Base-by-base conservation (phyloP, 2,113 vertebrate genomes). In the Dinomys branickii region DNA sequence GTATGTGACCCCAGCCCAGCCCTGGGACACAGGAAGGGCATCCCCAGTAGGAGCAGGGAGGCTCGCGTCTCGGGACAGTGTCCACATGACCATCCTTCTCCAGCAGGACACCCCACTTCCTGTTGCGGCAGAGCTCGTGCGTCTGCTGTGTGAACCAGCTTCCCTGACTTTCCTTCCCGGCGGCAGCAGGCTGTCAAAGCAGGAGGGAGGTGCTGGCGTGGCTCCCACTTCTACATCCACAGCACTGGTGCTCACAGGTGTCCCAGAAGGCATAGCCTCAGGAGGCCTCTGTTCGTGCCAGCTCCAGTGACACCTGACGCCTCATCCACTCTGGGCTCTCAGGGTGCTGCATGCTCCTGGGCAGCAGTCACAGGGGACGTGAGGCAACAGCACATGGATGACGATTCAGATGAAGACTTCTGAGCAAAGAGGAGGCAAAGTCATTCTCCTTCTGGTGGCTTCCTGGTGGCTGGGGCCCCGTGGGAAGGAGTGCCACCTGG, bases 321-420 rank as follows among this genome's bases (percentile, higher is more conserved):
- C 26, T 19, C 9, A 0, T 5, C 7, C 9, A 24, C 7, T 19
- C 50, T 4, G 6, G 59, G 1, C 7, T 12, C 38, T 22, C 2
- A 1, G 26, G 56, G 16, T 17, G 35, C 69, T 11, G 3, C 8
- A 0, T 0, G 7, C 33, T 50, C 47, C 52, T 44, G 41, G 71
- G 22, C 4, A 2, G 4, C 19, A 13, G 10, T n/a, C 6, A 0
- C 7, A 0, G 47, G 33, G 7, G 7, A 6, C 24, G 5, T 1
- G 1, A 30, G 0, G 47, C 11, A 5, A 20, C 38, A 19, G 73
- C 58, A 44, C 26, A 8, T 9, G 24, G 65, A 16, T 1, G 16
- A 13, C 20, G n/a, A 11, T 5, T 20, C 44, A 56, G 11, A 35
- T 7, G 1, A 2, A 63, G 20, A 12, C 1, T 44, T 63, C 3